Percentiles rank a stretch among this genome's conserved stretches.
phyloP scores from a whole-genome alignment of 2,797 vertebrate species.

The Intellagama lesueurii region DNA sequence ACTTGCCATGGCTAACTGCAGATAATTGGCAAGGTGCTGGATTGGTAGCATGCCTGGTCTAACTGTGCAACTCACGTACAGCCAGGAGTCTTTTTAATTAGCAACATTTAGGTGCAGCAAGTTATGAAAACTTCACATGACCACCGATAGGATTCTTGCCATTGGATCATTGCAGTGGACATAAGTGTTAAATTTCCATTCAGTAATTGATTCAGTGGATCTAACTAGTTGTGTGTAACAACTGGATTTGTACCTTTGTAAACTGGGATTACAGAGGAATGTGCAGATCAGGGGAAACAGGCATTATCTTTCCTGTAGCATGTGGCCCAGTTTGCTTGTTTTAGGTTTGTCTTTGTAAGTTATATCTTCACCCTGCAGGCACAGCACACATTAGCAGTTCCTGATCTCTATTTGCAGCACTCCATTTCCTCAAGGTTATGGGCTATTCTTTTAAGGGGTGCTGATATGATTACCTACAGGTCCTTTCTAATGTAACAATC shows the following conservation, averaged over 20 bases:
- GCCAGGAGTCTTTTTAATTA: too few relatives aligned
- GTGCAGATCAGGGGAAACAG: not conserved
- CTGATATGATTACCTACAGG: constrained; percentile 9
- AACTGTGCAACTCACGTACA: too few relatives aligned
- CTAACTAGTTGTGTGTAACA: too few relatives aligned
- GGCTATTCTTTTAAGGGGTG: not conserved
- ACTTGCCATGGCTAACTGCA: too few relatives aligned
- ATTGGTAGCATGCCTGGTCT: too few relatives aligned
- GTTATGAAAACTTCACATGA: too few relatives aligned
- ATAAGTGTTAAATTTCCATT: too few relatives aligned
- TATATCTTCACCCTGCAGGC: constrained; percentile 2
- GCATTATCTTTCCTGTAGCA: not conserved
- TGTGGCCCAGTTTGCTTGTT: not conserved
- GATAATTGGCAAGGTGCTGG: too few relatives aligned
- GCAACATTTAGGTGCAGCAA: too few relatives aligned
- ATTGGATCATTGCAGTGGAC: too few relatives aligned
- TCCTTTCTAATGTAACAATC: not conserved
- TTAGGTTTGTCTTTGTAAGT: constrained; percentile 10
- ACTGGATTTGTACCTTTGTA: not conserved
- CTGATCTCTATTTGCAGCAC: constrained; percentile 15
- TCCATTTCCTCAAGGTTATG: not conserved
- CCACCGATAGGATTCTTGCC: too few relatives aligned
- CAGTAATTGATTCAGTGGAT: too few relatives aligned
- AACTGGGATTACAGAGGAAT: not conserved
- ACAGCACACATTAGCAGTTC: not conserved